Percentiles rank a stretch among this genome's conserved stretches.
Conservation (phyloP, 1,140 invertebrate genomes). For the Nasonia longicornis region DNA sequence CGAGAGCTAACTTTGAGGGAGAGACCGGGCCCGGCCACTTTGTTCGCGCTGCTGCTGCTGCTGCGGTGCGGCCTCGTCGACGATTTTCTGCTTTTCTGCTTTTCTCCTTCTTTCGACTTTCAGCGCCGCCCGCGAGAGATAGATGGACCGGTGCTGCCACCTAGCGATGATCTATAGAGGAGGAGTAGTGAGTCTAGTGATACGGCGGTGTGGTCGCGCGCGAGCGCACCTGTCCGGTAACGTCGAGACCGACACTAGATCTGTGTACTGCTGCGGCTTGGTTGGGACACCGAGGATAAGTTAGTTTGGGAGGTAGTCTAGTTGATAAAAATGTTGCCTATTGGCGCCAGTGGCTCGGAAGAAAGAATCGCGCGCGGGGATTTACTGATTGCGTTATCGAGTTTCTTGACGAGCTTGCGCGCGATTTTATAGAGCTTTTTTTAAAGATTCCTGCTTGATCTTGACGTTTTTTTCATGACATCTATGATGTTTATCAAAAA, state of each 20-base stretch:
- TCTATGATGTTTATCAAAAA: too few species aligned
- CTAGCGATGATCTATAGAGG: slow-evolving; percentile 1
- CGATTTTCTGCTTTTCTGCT: slow-evolving; percentile 28
- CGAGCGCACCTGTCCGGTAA: slow-evolving; percentile 17
- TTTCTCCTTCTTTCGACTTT: slow-evolving; percentile 8
- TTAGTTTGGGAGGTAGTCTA: not conserved
- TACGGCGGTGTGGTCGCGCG: not conserved
- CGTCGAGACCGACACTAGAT: slow-evolving; percentile 2
- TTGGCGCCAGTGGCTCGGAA: not conserved
- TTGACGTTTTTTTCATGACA: too few species aligned
- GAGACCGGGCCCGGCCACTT: slow-evolving; percentile 16
- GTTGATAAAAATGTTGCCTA: not conserved
- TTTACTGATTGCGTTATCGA: too few species aligned
- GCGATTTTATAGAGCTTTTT: too few species aligned
- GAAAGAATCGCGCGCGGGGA: too few species aligned
- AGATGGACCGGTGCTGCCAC: slow-evolving; percentile 11
- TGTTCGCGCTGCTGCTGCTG: not conserved
- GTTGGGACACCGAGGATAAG: not conserved
- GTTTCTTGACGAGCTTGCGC: too few species aligned
- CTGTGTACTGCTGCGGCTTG: not conserved
- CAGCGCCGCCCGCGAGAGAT: not conserved
- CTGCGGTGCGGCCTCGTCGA: not conserved
- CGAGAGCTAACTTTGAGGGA: not conserved
- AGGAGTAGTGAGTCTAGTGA: not conserved
- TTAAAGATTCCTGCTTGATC: too few species aligned